phyloP scores from a whole-genome alignment of 2,113 vertebrate species.

The Alligator sinensis region DNA sequence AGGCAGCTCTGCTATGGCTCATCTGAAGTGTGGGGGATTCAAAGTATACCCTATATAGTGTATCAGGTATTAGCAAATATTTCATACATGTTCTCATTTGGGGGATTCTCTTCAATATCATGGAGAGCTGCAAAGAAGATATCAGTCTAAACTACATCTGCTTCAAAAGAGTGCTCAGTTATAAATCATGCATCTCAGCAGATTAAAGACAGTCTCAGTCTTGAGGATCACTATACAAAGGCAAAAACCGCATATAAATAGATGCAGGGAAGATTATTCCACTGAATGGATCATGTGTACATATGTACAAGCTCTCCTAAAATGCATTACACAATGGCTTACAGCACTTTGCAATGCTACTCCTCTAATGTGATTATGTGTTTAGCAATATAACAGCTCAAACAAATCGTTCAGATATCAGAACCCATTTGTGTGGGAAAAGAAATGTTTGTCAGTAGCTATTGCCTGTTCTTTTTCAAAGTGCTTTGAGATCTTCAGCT shows the following conservation, averaged over 20 bases:
- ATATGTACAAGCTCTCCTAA: neutral
- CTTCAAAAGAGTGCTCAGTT: neutral
- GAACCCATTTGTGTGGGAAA: neutral
- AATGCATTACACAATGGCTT: neutral
- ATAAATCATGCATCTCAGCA: neutral
- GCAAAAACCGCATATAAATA: neutral
- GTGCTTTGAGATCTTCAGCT: neutral
- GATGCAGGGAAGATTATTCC: neutral
- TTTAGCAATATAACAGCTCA: neutral
- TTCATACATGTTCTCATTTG: neutral
- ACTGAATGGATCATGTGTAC: neutral
- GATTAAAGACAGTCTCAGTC: neutral
- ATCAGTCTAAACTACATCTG: neutral
- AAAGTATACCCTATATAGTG: too few relatives aligned
- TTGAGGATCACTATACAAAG: neutral
- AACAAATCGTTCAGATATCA: neutral
- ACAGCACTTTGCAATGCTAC: neutral
- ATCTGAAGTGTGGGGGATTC: neutral
- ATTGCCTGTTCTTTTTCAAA: neutral
- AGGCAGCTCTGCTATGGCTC: neutral
- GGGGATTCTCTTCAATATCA: neutral
- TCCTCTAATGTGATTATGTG: neutral
- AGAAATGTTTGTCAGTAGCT: neutral
- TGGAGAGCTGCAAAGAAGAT: neutral
- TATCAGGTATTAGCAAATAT: neutral